Conservation (phyloP, 2,888 invertebrate species). For the Vanessa cardui region DNA sequence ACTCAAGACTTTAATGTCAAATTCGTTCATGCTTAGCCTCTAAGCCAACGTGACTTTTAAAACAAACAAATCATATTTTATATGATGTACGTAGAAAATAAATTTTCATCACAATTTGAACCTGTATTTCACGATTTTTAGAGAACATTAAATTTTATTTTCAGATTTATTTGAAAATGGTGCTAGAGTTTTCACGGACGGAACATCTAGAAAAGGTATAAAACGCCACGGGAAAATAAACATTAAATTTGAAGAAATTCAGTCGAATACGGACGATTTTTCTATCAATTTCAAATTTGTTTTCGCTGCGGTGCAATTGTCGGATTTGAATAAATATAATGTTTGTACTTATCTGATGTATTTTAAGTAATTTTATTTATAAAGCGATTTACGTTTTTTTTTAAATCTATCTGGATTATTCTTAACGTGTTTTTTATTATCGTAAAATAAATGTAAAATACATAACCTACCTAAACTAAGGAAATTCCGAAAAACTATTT, state of each 20-base stretch:
- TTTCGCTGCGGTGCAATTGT: neutral
- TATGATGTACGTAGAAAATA: neutral
- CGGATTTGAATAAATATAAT: constrained; percentile 16
- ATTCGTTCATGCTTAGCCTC: too few relatives aligned
- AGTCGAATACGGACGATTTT: neutral
- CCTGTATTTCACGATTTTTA: constrained; percentile 15
- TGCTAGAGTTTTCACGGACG: constrained; percentile 7
- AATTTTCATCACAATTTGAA: constrained; percentile 11
- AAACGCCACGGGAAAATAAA: neutral
- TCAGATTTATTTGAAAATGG: constrained; percentile 24
- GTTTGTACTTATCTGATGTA: neutral
- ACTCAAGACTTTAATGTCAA: too few relatives aligned
- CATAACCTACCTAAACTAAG: too few relatives aligned
- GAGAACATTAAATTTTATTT: constrained; percentile 20
- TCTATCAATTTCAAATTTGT: neutral
- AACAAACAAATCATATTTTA: neutral
- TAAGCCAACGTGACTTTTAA: too few relatives aligned
- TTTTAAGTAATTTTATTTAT: constrained; percentile 15
- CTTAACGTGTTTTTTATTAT: too few relatives aligned
- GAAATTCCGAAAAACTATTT: too few relatives aligned
- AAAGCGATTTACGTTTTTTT: neutral
- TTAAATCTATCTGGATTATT: too few relatives aligned
- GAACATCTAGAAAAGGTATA: neutral
- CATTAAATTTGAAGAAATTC: neutral
- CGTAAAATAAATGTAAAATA: too few relatives aligned